Base-by-base conservation (phyloP, 2,888 invertebrate species). In the Lasiommata megera region DNA sequence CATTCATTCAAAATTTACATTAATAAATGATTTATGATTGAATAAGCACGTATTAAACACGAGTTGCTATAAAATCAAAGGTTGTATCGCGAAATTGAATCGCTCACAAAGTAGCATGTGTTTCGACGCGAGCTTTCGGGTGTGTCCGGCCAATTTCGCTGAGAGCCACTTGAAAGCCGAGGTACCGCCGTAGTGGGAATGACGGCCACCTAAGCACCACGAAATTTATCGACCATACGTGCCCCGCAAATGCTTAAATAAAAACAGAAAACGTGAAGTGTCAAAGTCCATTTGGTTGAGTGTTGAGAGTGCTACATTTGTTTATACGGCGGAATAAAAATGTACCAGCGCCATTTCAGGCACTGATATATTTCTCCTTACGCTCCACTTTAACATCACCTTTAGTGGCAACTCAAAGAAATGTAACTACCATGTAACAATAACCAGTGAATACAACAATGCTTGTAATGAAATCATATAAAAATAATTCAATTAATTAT, bases 171-270 rank as follows among this genome's bases (percentile, higher is more conserved):
- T 74, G 73, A 78, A 66, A 73, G 68, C 68, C 73, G 74, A 72
- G 79, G 76, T 74, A 76, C 6, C 14, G 37, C 8, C 74, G 76
- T 74, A 78, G 76, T 84, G 84, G 75, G 67, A 66, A 68, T 79
- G 84, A 82, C 84, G 79, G 76, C 74, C 77, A 75, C 76, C 71
- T 78, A 79, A 85, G 84, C 76, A 83, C 82, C 76, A 73, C 75
- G 74, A 80, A 83, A 86, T 86, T 86, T 86, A 86, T 86, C 77
- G 84, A 82, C 72, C 82, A 76, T 75, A 79, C 82, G 83, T 79
- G 74, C 69, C 74, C 68, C 76, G 68, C 66, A 65, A 70, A 70
- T 68, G 77, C 74, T 71, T 72, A 80, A 81, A 82, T 79, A 82
- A 83, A 83, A 81, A 80, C 77, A 81, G 66, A 64, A 57, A 67